phyloP scores from a whole-genome alignment of 2,113 vertebrate genomes.

The Herpailurus yagouaroundi region DNA sequence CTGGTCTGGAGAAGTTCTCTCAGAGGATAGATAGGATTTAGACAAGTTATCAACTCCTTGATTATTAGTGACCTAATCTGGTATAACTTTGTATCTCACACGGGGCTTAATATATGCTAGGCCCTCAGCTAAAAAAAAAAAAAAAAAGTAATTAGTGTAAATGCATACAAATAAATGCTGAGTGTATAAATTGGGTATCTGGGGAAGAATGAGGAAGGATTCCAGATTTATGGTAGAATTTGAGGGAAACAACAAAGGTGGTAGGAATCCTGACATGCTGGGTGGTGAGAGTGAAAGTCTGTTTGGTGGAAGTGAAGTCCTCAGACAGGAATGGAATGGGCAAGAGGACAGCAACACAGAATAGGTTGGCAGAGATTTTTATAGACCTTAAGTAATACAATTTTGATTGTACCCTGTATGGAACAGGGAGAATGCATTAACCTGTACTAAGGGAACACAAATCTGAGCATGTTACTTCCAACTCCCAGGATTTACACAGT shows the following conservation, averaged over 20 bases:
- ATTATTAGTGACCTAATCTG: background rate
- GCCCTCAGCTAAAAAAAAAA: background rate
- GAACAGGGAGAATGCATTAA: background rate
- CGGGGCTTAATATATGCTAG: background rate
- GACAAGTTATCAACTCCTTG: background rate
- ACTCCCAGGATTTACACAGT: background rate
- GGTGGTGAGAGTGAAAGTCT: background rate
- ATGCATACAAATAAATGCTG: background rate
- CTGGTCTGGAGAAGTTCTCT: background rate
- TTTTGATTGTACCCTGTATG: background rate
- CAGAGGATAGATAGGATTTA: background rate
- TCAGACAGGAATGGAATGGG: background rate
- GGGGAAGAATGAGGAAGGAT: background rate
- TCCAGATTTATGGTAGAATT: background rate
- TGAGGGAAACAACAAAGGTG: background rate
- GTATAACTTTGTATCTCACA: background rate
- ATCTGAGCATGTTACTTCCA: background rate
- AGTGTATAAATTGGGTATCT: background rate
- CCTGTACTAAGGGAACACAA: background rate
- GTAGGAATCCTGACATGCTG: background rate
- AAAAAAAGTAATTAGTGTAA: background rate
- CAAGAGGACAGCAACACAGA: background rate
- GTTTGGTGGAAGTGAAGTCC: background rate
- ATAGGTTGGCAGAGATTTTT: background rate
- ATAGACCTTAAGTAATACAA: background rate